Base-by-base conservation (phyloP, 2,888 invertebrate species). In the Beris morrisii region DNA sequence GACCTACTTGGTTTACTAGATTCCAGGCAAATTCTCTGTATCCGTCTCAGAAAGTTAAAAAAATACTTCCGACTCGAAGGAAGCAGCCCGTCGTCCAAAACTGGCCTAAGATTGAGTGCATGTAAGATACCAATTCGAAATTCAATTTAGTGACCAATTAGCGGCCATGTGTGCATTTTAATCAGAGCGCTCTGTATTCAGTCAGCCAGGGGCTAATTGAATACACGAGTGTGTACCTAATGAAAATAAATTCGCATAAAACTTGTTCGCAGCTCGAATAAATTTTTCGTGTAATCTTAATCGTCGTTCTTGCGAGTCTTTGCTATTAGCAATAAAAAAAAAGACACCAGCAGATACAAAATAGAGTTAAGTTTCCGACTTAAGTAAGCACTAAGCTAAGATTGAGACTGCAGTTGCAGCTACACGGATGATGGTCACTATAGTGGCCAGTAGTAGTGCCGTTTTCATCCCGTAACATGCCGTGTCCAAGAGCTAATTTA, bases 121-220 rank as follows among this genome's bases (percentile, higher is more conserved):
- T 61, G 50, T 61, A 43, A 13, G 52, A 61, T 45, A 53, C 44
- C 64, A 54, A 28, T 63, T 43, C 53, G 52, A 53, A 22, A 22
- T 22, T 22, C 53, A 64, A 64, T 64, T 53, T 64, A 64, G 54
- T 64, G 38, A 53, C 64, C 64, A 64, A 64, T 64, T 64, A 64
- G 64, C 50, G 15, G 15, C 52, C 15, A 38, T 64, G 64, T 64
- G 54, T 64, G 44, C 64, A 54, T 54, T 64, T 38, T 64, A 64
- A 64, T 64, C 53, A 64, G 64, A 45, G 53, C 64, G 64, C 15
- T 63, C 22, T 22, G 9, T 38, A 38, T 38, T 38, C 38, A 48
- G n/a, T 48, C 48, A 48, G 48, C 15, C 4, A 15, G 52, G 44
- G 64, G 64, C 64, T 64, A 64, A 64, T 64, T 64, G 54, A 64